Evolutionary conservation across 2,888 invertebrate genomes (phyloP).

Genomic region (Trimorus sp.): DNA sequence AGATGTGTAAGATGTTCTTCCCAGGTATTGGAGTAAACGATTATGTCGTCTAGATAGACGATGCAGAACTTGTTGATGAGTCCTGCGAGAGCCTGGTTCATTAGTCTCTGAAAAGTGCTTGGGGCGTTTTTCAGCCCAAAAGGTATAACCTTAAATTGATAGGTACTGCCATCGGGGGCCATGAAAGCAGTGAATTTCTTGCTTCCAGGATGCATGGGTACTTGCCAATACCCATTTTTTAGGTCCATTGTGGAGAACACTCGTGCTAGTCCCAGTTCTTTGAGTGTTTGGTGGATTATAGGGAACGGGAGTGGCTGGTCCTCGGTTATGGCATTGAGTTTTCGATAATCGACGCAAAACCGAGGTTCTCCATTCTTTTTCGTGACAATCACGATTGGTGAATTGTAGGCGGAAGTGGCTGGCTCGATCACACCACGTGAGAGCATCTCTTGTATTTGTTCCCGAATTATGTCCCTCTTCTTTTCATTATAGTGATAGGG

Average conservation of each 20-base stretch:
- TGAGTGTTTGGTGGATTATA: conserved; percentile 64
- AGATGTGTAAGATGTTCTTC: conserved; percentile 67
- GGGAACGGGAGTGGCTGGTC: conserved; percentile 64
- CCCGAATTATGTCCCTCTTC: conserved; percentile 49
- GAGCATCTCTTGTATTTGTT: conserved; percentile 60
- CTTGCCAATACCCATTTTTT: conserved; percentile 73
- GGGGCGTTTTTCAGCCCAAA: conserved; percentile 60
- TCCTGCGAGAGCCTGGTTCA: conserved; percentile 67
- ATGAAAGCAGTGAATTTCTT: conserved; percentile 21
- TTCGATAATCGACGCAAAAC: conserved; percentile 68
- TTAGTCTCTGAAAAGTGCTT: conserved; percentile 71
- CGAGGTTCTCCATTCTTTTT: conserved; percentile 49
- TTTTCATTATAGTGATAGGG: conserved; percentile 22
- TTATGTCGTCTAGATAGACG: conserved; percentile 73
- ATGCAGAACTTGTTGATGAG: conserved; percentile 59
- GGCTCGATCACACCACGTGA: conserved; percentile 63
- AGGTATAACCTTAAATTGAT: conserved; percentile 72
- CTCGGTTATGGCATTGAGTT: conserved; percentile 65
- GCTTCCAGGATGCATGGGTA: conserved; percentile 64
- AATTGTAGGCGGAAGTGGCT: conserved; percentile 54
- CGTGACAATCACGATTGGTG: conserved; percentile 59
- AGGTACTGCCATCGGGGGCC: conserved; percentile 63
- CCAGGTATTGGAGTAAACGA: conserved; percentile 64
- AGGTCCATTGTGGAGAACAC: conserved; percentile 71
- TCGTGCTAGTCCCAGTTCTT: conserved; percentile 68